Evolutionary conservation across 2,113 vertebrate genomes (phyloP), one percentile per base, ranked within the genome.

Genomic region (Amphilophus citrinellus): DNA sequence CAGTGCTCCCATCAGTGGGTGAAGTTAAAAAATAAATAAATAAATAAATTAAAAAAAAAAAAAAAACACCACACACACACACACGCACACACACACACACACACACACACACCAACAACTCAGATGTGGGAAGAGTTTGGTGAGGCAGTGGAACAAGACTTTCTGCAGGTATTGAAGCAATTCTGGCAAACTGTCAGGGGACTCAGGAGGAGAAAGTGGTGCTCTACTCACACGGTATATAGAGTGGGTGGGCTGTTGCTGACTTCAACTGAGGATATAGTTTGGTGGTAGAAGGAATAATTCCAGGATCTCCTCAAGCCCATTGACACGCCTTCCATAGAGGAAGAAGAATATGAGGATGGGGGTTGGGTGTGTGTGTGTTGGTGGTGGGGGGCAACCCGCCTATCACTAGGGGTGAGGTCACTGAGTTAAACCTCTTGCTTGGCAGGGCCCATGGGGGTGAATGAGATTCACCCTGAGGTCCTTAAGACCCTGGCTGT

Each of bases 301-400:
- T 66, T 47, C 44, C 24, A 44, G n/a, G 63, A 44, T 66, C 14
- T 35, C 32, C 32, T 35, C 32, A 35, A 35, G 32, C 32, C 32
- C 32, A 35, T 6, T 35, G 5, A 35, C 39, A 44, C 7, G 22
- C 0, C 14, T 66, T 66, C 0, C 44, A 66, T 10, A 66, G 44
- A 66, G 37, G 63, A 27, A 66, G 39, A 13, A 0, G 44, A 44
- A 44, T 44, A 14, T 24, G n/a, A 35, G 32, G 32, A 6, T 6
- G 32, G 32, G 6, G 32, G 32, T 6, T 6, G 39, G 39, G n/a
- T 27, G 27, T 27, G 27, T 27, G 27, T 27, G 27, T 27, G 27
- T 27, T 27, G 27, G 27, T 27, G 13, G 24, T 2, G 4, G 44
- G 1, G 1, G 63, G 39, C 63, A 68, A n/a, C 7, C 35, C 35